phyloP scores from a whole-genome alignment of 2,888 invertebrate genomes.

The Spatulosminthurus flaviceps region DNA sequence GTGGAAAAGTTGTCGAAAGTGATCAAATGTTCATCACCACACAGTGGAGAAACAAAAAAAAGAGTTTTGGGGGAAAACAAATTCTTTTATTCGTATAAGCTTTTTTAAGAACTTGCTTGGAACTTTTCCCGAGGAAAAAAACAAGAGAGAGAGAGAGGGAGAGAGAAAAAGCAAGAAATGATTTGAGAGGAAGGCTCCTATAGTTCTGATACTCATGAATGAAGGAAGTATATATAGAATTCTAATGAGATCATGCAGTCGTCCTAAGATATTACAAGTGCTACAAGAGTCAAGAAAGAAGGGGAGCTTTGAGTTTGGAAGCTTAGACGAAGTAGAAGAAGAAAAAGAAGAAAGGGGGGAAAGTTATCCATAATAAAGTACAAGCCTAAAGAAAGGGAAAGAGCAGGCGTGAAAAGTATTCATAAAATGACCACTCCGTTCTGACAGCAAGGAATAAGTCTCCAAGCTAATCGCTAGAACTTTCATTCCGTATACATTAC shows the following conservation, averaged over 20 bases:
- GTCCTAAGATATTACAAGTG: neutral
- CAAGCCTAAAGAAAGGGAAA: neutral
- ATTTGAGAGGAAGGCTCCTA: too few species aligned
- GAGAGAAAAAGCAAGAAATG: neutral
- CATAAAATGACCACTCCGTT: slow-evolving; percentile 57
- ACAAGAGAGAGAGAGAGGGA: slow-evolving; percentile 21
- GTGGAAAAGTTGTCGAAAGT: slow-evolving; percentile 4
- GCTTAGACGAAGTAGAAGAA: too few species aligned
- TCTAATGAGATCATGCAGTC: neutral
- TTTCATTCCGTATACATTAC: neutral
- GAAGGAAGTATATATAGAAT: slow-evolving; percentile 1
- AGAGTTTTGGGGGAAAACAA: neutral
- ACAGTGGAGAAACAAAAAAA: neutral
- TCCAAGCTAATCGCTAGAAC: slow-evolving; percentile 14
- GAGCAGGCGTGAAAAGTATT: slow-evolving; percentile 56
- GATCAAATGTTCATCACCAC: slow-evolving; percentile 30
- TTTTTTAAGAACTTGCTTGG: neutral
- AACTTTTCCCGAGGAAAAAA: neutral
- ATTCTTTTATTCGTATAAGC: too few species aligned
- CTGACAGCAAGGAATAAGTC: slow-evolving; percentile 48
- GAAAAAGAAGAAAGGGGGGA: neutral
- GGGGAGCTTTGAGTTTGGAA: neutral
- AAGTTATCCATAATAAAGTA: slow-evolving; percentile 15
- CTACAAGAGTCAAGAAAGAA: neutral
- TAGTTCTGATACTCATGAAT: neutral